Evolutionary conservation across 2,888 invertebrate genomes (phyloP).

Genomic region (Limulus polyphemus): DNA sequence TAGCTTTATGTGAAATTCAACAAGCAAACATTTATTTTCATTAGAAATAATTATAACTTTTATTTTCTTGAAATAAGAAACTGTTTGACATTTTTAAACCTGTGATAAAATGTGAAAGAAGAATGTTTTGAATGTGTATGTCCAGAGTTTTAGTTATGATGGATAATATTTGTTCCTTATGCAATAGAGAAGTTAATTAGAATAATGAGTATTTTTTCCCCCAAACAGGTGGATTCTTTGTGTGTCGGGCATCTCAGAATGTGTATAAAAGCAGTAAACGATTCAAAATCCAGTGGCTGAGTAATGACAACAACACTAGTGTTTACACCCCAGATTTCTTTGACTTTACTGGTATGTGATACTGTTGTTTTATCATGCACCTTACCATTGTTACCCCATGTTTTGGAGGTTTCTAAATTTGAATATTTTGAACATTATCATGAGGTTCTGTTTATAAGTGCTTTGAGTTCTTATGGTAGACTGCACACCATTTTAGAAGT

Average conservation of each 20-base stretch:
- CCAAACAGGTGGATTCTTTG: slow-evolving; percentile 37
- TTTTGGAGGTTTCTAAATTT: too few species aligned
- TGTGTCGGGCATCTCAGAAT: slow-evolving; percentile 81
- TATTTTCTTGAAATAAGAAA: slow-evolving; percentile 36
- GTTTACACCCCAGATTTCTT: slow-evolving; percentile 80
- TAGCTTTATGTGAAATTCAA: too few species aligned
- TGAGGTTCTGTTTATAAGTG: too few species aligned
- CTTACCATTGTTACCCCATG: too few species aligned
- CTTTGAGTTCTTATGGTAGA: too few species aligned
- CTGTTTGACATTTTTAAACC: slow-evolving; percentile 1
- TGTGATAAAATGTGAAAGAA: neutral
- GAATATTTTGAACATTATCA: too few species aligned
- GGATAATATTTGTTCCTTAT: neutral
- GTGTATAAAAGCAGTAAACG: slow-evolving; percentile 70
- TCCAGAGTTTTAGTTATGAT: neutral
- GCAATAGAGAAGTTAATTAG: too few species aligned
- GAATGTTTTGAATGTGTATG: neutral
- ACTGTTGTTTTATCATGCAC: too few species aligned
- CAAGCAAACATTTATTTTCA: too few species aligned
- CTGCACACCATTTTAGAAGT: too few species aligned
- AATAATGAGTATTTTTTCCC: too few species aligned
- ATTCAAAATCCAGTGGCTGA: slow-evolving; percentile 77
- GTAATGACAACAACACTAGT: slow-evolving; percentile 33
- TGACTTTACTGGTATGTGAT: slow-evolving; percentile 57
- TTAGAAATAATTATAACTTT: slow-evolving; percentile 38